Percentiles rank a stretch among this genome's conserved stretches.
Conservation (phyloP, 2,797 vertebrate species). For the Octomys mimax region DNA sequence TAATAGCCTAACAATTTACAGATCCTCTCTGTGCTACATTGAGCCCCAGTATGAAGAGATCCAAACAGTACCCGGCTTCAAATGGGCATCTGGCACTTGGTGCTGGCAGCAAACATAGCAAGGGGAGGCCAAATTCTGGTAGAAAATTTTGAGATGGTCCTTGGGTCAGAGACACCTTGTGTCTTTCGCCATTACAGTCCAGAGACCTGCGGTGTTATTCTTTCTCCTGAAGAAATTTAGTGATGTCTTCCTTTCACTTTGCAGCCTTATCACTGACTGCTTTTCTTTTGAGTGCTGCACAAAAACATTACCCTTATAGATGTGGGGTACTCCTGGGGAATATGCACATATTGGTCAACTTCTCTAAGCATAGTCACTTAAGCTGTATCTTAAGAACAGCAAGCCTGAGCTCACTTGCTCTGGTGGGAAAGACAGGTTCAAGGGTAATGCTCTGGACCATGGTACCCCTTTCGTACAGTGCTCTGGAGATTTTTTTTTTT, state of each 20-base stretch:
- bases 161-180: not conserved
- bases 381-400: not conserved
- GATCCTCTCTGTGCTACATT: not conserved
- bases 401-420: not conserved
- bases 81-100: not conserved
- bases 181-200: not conserved
- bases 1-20: constrained; percentile 53
- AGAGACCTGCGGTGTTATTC: not conserved
- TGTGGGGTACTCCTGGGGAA: not conserved
- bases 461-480: not conserved
- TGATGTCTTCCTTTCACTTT: not conserved
- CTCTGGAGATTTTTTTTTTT: not conserved
- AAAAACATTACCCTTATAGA: not conserved
- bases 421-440: not conserved
- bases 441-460: not conserved
- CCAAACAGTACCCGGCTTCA: constrained; percentile 6
- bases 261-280: not conserved
- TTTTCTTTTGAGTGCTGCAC: not conserved
- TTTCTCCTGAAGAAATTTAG: not conserved
- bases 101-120: not conserved
- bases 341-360: not conserved
- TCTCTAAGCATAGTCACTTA: not conserved
- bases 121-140: not conserved
- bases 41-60: not conserved
- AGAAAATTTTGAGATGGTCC: not conserved